phyloP scores from a whole-genome alignment of 2,113 vertebrate genomes.

The Macheiramphus alcinus region DNA sequence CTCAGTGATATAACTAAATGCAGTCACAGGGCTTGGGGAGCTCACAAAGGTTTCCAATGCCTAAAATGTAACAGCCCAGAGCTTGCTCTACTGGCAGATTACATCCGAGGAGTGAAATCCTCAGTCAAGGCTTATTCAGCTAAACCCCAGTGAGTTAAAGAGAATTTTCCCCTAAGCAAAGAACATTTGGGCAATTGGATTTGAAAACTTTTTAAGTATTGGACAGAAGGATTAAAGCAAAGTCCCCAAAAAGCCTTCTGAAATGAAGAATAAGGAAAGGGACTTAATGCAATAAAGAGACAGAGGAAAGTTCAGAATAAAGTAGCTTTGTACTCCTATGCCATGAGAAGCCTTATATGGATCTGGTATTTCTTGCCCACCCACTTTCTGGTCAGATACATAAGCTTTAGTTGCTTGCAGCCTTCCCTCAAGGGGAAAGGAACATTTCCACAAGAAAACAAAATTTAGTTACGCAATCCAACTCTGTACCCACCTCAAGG shows the following conservation, averaged over 20 bases:
- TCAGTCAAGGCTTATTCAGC: background rate
- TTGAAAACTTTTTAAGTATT: background rate
- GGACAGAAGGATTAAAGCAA: slow-evolving; percentile 2
- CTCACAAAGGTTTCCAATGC: background rate
- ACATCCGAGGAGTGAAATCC: background rate
- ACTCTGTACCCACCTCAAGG: background rate
- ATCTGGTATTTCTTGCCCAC: background rate
- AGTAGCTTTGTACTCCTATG: background rate
- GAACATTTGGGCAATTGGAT: background rate
- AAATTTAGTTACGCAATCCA: background rate
- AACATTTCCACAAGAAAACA: slow-evolving; percentile 41
- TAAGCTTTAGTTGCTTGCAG: background rate
- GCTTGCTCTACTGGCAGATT: background rate
- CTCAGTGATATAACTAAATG: background rate
- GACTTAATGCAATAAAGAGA: background rate
- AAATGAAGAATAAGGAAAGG: slow-evolving; percentile 10
- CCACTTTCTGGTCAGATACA: background rate
- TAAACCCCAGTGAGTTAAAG: background rate
- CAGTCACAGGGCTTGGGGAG: background rate
- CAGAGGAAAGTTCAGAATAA: background rate
- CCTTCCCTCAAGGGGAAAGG: background rate
- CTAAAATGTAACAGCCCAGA: background rate
- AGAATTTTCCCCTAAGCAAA: background rate
- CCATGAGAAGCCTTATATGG: background rate
- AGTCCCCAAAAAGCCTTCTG: background rate